Conservation (phyloP, 2,797 vertebrate genomes). For the Macropus fuliginosus region DNA sequence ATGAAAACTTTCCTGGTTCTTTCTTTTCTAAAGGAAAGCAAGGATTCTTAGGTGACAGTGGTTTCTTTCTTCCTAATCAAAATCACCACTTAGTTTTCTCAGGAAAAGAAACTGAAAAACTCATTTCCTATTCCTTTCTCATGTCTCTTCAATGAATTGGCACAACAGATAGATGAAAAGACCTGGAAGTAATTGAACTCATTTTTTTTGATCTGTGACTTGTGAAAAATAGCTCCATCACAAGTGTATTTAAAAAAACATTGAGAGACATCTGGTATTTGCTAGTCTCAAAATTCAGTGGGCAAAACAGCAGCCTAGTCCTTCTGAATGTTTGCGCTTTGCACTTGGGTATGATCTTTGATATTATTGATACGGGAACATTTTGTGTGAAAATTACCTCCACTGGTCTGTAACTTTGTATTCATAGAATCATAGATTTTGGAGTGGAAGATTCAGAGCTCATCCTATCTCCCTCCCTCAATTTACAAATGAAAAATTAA, state of each 20-base stretch:
- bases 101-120: background rate
- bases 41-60: background rate
- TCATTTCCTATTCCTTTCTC: background rate
- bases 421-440: background rate
- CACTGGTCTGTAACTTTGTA: background rate
- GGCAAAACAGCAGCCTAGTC: slow-evolving; percentile 3
- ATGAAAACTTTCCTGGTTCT: background rate
- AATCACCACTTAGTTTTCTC: slow-evolving; percentile 17
- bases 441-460: background rate
- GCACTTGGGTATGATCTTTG: background rate
- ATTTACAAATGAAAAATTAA: background rate
- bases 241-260: slow-evolving; percentile 44
- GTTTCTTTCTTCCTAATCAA: background rate
- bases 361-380: background rate
- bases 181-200: slow-evolving; percentile 42
- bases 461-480: background rate
- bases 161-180: slow-evolving; percentile 16
- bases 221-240: slow-evolving; percentile 30
- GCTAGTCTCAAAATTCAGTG: slow-evolving; percentile 55
- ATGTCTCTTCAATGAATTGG: slow-evolving; percentile 15
- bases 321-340: slow-evolving; percentile 25
- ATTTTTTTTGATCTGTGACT: slow-evolving; percentile 54
- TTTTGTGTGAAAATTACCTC: background rate
- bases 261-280: slow-evolving; percentile 42
- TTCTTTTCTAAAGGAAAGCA: slow-evolving; percentile 34